Conservation (phyloP, 1,140 invertebrate species). For the Mercenaria mercenaria region DNA sequence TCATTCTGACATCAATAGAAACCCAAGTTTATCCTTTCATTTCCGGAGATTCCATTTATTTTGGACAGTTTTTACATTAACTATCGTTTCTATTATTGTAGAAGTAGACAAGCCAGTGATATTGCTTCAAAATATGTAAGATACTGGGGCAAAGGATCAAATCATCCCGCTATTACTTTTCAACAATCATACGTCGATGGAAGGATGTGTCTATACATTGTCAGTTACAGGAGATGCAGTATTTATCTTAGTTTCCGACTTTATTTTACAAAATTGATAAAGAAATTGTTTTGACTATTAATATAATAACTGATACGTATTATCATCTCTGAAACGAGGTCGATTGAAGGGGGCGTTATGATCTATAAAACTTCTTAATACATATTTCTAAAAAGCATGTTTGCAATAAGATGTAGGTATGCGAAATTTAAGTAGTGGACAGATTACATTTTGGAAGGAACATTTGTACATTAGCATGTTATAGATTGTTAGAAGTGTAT, state of each 20-base stretch:
- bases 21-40: constrained; percentile 26
- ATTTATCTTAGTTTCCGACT: neutral
- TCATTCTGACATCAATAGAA: constrained; percentile 6
- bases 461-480: too few species aligned
- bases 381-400: too few species aligned
- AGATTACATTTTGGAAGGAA: too few species aligned
- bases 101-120: neutral
- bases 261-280: neutral
- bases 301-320: too few species aligned
- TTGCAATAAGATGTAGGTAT: too few species aligned
- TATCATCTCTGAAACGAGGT: too few species aligned
- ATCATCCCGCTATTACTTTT: constrained; percentile 14
- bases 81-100: neutral
- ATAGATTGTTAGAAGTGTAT: too few species aligned
- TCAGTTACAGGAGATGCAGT: constrained; percentile 2
- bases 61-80: constrained; percentile 24
- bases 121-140: neutral
- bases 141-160: neutral
- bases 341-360: too few species aligned
- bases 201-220: constrained; percentile 15
- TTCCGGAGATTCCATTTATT: constrained; percentile 9
- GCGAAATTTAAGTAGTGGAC: too few species aligned
- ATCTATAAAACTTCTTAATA: too few species aligned
- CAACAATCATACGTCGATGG: neutral
- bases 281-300: too few species aligned